These are phyloP conservation scores for Oryzaephilus surinamensis DNA, from an alignment of 1,140 invertebrate species.

Conservation along the genomic window DNA sequence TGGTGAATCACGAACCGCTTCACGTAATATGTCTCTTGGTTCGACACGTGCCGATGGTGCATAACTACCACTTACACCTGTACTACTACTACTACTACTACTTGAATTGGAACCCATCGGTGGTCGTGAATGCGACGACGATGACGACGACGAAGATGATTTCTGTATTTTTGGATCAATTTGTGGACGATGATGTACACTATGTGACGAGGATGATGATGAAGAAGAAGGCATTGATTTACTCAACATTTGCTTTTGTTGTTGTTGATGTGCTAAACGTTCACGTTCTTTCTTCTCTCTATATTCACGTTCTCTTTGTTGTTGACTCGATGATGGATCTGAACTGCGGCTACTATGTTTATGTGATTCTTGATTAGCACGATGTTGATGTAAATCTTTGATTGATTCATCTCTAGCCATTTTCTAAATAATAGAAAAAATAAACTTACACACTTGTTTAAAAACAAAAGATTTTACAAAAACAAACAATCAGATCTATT, in stretches of 20 bases:
- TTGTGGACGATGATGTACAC: conserved; percentile 20
- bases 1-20: conserved; percentile 22
- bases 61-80: neutral
- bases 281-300: conserved; percentile 44
- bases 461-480: too few species aligned
- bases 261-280: conserved; percentile 34
- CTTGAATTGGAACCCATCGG: neutral
- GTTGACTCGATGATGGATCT: conserved; percentile 18
- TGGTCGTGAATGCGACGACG: too few species aligned
- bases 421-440: too few species aligned
- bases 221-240: neutral
- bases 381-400: conserved; percentile 25
- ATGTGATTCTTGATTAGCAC: too few species aligned
- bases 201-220: conserved; percentile 6
- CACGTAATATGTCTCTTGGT: conserved; percentile 24
- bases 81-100: neutral
- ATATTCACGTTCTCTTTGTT: conserved; percentile 40
- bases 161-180: conserved; percentile 29
- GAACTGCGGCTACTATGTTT: conserved; percentile 27
- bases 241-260: conserved; percentile 12
- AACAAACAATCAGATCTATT: too few species aligned
- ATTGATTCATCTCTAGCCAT: conserved; percentile 1
- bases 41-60: conserved; percentile 13
- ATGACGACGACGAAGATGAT: conserved; percentile 20
- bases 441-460: too few species aligned